Evolutionary conservation across 2,888 invertebrate species (phyloP), one percentile per base, ranked within the genome.

Genomic region (Nycteola revayana): DNA sequence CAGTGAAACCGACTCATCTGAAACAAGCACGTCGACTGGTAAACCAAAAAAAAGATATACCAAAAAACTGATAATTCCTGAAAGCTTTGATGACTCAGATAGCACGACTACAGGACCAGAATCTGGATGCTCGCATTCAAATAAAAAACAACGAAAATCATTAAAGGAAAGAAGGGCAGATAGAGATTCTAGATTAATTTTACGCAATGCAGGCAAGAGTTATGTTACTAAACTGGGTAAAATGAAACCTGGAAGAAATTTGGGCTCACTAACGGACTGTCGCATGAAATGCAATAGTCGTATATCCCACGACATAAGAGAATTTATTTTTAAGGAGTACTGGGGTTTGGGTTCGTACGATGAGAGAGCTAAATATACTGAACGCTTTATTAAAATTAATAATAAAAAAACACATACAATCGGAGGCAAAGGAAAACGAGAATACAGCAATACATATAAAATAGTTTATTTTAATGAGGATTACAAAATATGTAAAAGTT

Each of bases 181-280:
- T 5, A 14, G 5, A 14, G 14, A 14, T 3, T 3, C 14, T 14
- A 14, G 14, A 14, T 3, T 5, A 14, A 3, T 14, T 2, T 5
- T 14, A 14, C 2, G 14, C 2, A 14, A 14, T 14, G 14, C 14
- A 3, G 14, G 14, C 2, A 14, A 5, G 24, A 31, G 24, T 25
- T 31, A 31, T 17, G 30, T 31, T 31, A 31, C 31, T 8, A 25
- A 31, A 31, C 31, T 24, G 24, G 31, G 31, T 31, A 24, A 31
- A 31, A 18, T 31, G 24, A 31, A 31, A 8, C 25, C 31, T 18
- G 31, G 31, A 24, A 31, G 31, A 31, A 25, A 31, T 8, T 25
- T 31, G 25, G 25, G 6, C 10, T 25, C 32, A 25, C 32, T 25
- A 20, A 32, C 31, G 17, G 25, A 32, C 11, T 32, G 21, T 20